Percentiles rank a stretch among this genome's conserved stretches.
phyloP scores from a whole-genome alignment of 2,113 vertebrate species.

The Tachysurus fulvidraco region DNA sequence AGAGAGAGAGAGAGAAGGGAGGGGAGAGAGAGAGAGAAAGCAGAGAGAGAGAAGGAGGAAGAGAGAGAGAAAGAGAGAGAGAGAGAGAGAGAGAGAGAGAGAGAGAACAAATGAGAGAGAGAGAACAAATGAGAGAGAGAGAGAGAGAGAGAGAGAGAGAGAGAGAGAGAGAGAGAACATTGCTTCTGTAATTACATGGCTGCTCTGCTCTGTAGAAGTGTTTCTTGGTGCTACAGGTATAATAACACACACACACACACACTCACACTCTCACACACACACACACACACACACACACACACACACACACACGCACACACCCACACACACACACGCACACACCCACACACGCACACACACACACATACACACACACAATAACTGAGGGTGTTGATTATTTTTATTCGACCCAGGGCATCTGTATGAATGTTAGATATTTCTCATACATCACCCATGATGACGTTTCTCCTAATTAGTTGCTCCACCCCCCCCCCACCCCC shows the following conservation, averaged over 20 bases:
- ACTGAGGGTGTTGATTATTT: neutral
- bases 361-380: conserved; percentile 15
- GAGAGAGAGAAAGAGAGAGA: neutral
- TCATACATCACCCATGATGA: neutral
- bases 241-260: neutral
- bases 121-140: neutral
- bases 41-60: too few species aligned
- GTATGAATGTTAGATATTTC: neutral
- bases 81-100: neutral
- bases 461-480: neutral
- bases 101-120: neutral
- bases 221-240: conserved; percentile 10
- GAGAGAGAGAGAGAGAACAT: neutral
- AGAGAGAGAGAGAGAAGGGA: neutral
- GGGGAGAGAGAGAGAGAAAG: neutral
- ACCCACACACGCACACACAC: conserved; percentile 6
- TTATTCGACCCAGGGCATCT: neutral
- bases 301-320: conserved; percentile 5
- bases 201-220: conserved; percentile 5
- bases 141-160: neutral
- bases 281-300: conserved; percentile 10
- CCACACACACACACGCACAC: conserved; percentile 3
- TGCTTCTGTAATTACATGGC: conserved; percentile 11
- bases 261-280: conserved; percentile 5
- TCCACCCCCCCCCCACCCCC: neutral